Base-by-base conservation (phyloP, 2,888 invertebrate genomes). In the Parnassius orleans region DNA sequence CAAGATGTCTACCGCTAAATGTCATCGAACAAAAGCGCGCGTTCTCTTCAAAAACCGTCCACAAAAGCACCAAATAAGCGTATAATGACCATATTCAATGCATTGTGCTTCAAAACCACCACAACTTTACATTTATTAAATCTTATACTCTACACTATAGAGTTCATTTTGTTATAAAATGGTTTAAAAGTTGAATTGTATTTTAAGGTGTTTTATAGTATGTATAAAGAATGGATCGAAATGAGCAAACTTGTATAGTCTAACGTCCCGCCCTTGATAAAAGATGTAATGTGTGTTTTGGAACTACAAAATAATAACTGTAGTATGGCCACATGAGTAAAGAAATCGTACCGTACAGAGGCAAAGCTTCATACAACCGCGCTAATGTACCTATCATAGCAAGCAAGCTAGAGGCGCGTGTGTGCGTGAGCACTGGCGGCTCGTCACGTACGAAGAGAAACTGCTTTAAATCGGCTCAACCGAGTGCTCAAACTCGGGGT, bases 1-100 rank as follows among this genome's bases (percentile, higher is more conserved):
- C 83, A 85, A 85, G 82, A 88, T 86, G 87, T 86, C 86, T 82
- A 79, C 88, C 82, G 77, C 84, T 83, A 86, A 85, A 86, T 79
- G 79, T 81, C 79, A 78, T 66, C 71, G 70, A 70, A 86, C 86
- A 87, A 86, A 74, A 77, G 81, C 74, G 74, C 76, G 76, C 73
- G 69, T 72, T 71, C 71, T 62, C 66, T 65, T 81, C 79, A 84
- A 85, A 80, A 75, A 74, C 58, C 50, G 43, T 67, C 60, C 65
- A 85, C 84, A 85, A 89, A 63, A 79, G 73, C 77, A 69, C 78
- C 87, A 89, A 89, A 90, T 86, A 89, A 86, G 79, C 88, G 83
- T 88, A 74, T 90, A 89, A 89, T 89, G 84, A 87, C 80, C 79
- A 69, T 74, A 87, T 88, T 87, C 82, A 86, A 78, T 75, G 80